phyloP scores from a whole-genome alignment of 2,113 vertebrate species.

The Numida meleagris region DNA sequence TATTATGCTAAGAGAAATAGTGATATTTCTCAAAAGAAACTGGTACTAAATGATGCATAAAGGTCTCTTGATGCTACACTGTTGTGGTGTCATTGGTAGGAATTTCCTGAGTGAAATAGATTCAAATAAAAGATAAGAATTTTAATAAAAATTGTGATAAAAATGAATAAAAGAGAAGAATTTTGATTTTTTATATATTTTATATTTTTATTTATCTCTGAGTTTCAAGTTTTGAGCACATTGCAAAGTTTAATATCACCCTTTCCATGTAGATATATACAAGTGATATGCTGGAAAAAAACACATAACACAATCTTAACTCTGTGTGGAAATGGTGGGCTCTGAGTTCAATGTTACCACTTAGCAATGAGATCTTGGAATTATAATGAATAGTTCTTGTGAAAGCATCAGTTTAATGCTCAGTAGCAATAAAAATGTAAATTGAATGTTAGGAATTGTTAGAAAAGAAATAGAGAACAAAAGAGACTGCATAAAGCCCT shows the following conservation, averaged over 20 bases:
- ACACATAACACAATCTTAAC: neutral
- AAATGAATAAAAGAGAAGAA: neutral
- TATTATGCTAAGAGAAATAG: neutral
- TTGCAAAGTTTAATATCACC: neutral
- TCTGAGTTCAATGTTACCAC: neutral
- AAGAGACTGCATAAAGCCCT: conserved; percentile 14
- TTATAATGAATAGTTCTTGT: conserved; percentile 33
- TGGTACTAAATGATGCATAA: neutral
- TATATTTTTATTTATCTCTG: neutral
- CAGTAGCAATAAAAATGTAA: conserved; percentile 62
- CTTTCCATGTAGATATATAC: neutral
- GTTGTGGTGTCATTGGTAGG: neutral
- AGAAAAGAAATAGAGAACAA: conserved; percentile 45
- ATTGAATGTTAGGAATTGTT: conserved; percentile 60
- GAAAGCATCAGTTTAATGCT: conserved; percentile 53
- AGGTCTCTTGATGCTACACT: neutral
- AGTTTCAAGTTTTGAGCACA: neutral
- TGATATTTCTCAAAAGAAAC: neutral
- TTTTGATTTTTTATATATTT: neutral
- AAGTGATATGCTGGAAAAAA: neutral
- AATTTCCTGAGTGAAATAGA: neutral
- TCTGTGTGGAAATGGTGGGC: neutral
- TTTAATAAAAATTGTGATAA: neutral
- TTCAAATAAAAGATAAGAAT: neutral
- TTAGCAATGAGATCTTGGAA: conserved; percentile 38